Evolutionary conservation across 2,113 vertebrate species (phyloP), one percentile per base, ranked within the genome.

Genomic region (Maccullochella peelii): DNA sequence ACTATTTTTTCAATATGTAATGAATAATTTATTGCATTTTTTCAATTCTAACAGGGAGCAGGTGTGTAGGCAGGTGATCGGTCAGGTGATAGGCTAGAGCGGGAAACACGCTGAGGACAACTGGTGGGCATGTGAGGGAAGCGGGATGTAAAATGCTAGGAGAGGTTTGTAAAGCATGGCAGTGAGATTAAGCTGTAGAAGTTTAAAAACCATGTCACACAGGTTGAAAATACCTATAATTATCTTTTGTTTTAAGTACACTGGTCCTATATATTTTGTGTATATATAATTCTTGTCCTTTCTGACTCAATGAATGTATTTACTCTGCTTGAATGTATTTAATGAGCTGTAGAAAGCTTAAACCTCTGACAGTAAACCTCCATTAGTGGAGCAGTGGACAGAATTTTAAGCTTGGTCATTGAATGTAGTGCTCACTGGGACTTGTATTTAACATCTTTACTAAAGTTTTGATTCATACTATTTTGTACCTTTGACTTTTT

Each of bases 301-400:
- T 58, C 58, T 30, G 61, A 57, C n/a, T 58, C 38, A 50, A n/a
- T n/a, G n/a, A n/a, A n/a, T n/a, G n/a, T n/a, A n/a, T n/a, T n/a
- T n/a, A 62, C 47, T 23, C 18, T 30, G 7, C 54, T 38, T 16
- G 42, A 69, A 75, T 72, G 80, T 72, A 54, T 79, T 83, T 69
- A 68, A 69, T 62, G 38, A 84, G 77, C 54, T 57, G 18, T n/a
- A 52, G 63, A 42, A 71, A 77, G 63, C 85, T 79, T 62, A 70
- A 58, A 74, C 30, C 40, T 70, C 76, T 59, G 47, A 72, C 61
- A 66, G 52, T 33, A 50, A 67, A 67, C 67, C 42, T 68, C 40
- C 25, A 57, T 78, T 73, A 81, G 27, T 36, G 10, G 12, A 42
- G 49, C 62, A 42, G 77, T 12, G 15, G 61, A 63, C 67, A 40